A percentile compares a stretch with the other conserved stretches of the same genome.
Conservation (phyloP, 2,113 vertebrate species). For the Gnathonemus echidnorhynchus region DNA sequence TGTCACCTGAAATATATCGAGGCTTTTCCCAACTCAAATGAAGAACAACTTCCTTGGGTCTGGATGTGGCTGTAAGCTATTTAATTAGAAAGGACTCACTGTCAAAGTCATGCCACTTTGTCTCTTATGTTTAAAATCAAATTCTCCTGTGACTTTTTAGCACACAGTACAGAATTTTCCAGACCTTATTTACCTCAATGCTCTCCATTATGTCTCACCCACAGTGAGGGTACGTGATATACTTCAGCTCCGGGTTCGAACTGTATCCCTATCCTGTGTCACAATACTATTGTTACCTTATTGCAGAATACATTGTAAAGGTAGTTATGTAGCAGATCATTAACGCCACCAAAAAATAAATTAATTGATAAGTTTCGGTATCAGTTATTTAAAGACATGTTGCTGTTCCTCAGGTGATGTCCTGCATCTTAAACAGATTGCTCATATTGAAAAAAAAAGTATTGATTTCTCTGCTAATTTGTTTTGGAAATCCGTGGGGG, state of each 20-base stretch:
- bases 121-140: neutral
- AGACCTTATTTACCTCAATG: neutral
- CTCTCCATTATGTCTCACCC: neutral
- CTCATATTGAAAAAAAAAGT: neutral
- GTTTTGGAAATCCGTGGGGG: neutral
- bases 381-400: neutral
- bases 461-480: constrained; percentile 1
- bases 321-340: neutral
- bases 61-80: neutral
- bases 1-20: neutral
- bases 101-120: neutral
- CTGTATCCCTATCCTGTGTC: too few relatives aligned
- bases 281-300: neutral
- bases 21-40: neutral
- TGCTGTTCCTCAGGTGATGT: neutral
- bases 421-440: neutral
- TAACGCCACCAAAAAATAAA: neutral
- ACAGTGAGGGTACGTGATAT: neutral
- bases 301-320: neutral
- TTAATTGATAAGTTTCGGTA: neutral
- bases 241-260: neutral
- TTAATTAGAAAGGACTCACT: neutral
- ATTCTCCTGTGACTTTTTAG: neutral
- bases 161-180: neutral
- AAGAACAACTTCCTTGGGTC: neutral